Percentiles rank a stretch among this genome's conserved stretches.
Evolutionary conservation across 1,140 invertebrate genomes (phyloP).

Genomic region (Philotrypesis tridentata): DNA sequence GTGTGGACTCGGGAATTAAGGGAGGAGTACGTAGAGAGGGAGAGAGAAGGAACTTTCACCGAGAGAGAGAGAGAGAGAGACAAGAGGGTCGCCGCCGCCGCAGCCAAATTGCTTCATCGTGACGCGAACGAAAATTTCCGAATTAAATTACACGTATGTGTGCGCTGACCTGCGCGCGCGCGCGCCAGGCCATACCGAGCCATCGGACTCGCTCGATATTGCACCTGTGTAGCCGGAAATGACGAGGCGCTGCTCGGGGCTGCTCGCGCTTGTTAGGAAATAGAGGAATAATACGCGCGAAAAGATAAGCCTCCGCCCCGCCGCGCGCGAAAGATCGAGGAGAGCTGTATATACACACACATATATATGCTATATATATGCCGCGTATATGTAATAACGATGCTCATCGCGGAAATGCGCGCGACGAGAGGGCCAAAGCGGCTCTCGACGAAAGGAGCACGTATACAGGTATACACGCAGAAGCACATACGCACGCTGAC

Average conservation of each 20-base stretch:
- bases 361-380: no score
- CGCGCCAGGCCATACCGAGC: no score
- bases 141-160: constrained; percentile 53
- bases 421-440: no score
- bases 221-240: constrained; percentile 60
- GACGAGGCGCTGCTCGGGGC: constrained; percentile 51
- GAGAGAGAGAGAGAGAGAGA: not conserved
- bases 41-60: not conserved
- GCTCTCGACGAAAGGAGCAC: no score
- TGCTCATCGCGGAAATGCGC: not conserved
- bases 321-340: no score
- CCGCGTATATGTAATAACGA: no score
- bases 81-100: not conserved
- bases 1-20: no score
- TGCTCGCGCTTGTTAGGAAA: constrained; percentile 8
- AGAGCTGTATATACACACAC: no score
- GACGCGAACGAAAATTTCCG: constrained; percentile 42
- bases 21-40: not conserved
- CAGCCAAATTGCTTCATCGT: constrained; percentile 54
- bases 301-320: not conserved
- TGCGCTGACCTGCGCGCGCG: not conserved
- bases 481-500: no score
- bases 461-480: no score
- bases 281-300: not conserved
- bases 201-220: not conserved